Conservation (phyloP, 2,113 vertebrate genomes). For the Protobothrops mucrosquamatus region DNA sequence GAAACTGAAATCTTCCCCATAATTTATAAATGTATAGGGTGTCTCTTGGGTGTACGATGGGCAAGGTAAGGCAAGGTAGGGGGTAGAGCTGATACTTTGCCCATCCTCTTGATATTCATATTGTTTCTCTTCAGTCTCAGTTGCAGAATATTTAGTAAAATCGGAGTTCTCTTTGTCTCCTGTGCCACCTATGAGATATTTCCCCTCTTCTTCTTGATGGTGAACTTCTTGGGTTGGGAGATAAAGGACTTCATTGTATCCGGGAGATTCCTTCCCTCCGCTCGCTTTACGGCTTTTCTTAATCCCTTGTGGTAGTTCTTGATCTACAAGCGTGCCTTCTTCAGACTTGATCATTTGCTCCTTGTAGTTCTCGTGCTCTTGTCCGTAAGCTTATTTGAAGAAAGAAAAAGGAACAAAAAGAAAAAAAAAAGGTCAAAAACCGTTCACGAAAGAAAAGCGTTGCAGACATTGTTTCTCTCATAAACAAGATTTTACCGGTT, state of each 20-base stretch:
- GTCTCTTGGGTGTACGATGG: not conserved
- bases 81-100: not conserved
- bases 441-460: not conserved
- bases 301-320: not conserved
- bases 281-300: not conserved
- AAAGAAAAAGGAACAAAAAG: not conserved
- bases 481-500: not conserved
- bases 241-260: not conserved
- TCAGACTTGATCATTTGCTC: not conserved
- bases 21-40: not conserved
- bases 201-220: not conserved
- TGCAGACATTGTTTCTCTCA: not conserved
- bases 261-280: not conserved
- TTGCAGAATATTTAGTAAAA: not conserved
- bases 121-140: not conserved
- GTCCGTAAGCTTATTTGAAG: not conserved
- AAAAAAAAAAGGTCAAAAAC: not conserved
- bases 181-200: not conserved
- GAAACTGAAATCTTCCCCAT: not conserved
- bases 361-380: not conserved
- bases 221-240: not conserved
- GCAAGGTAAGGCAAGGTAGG: not conserved
- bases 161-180: not conserved
- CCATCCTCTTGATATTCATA: not conserved
- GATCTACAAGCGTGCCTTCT: not conserved